Evolutionary conservation across 1,140 invertebrate genomes (phyloP), one percentile per base, ranked within the genome.

Genomic region (Mya arenaria): DNA sequence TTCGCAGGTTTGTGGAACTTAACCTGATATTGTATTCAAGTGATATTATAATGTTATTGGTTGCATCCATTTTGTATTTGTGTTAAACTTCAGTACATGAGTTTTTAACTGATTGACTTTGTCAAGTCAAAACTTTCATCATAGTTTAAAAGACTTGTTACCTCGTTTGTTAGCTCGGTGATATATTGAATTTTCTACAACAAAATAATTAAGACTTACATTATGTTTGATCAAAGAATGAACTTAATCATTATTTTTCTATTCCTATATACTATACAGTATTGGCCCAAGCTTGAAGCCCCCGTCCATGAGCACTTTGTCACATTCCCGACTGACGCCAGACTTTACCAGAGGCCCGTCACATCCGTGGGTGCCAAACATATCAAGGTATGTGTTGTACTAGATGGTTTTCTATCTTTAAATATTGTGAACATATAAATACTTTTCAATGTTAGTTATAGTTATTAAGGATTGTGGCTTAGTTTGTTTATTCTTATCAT

Each of bases 321-420:
- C 8, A 92, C 92, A 30, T 92, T 92, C 80, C 89, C 90, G 19
- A 89, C 82, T 56, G 92, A 92, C 83, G 85, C 90, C 48, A 80
- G 90, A 66, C 68, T 87, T 19, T 91, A 91, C 65, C 85, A 91
- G 58, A 79, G 91, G 79, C 90, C 91, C 5, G 87, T 91, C 6
- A 91, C 90, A 36, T 87, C 90, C 36, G 69, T 89, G 23, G 85
- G 87, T 30, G 79, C 88, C 30, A 92, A 91, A 84, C 86, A 91
- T 41, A 84, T 92, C 79, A 92, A 90, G 85, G 91, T 91, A 75
- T 77, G 58, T 32, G 13, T 63, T 0, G 19, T 23, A 36, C 19
- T 48, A 10, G 10, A 13, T 10, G 10, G 44, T n/a, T 48, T 10
- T 48, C 10, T 13, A 48, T 55, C 25, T n/a, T 55, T 25, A 55